Conservation (phyloP, 2,888 invertebrate genomes). For the Tinea semifulvella region DNA sequence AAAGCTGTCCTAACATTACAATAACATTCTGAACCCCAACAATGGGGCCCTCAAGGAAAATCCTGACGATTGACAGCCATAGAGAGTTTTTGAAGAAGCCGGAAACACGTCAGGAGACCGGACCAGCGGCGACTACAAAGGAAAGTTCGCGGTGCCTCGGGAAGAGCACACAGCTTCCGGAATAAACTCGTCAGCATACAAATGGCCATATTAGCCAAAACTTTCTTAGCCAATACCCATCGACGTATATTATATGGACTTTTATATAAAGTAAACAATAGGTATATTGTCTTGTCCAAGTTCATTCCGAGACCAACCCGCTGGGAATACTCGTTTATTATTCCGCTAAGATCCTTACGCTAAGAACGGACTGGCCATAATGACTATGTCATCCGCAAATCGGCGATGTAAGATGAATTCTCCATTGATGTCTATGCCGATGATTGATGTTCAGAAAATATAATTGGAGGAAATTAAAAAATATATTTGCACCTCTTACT, state of each 20-base stretch:
- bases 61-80: constrained; percentile 48
- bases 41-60: constrained; percentile 59
- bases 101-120: constrained; percentile 56
- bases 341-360: too few species aligned
- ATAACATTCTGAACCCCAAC: constrained; percentile 23
- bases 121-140: constrained; percentile 62
- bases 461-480: too few species aligned
- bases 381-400: too few species aligned
- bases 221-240: constrained; percentile 52
- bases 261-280: too few species aligned
- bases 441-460: too few species aligned
- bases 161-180: constrained; percentile 29
- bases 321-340: too few species aligned
- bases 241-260: constrained; percentile 40
- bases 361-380: too few species aligned
- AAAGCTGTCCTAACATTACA: background rate
- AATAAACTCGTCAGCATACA: constrained; percentile 53
- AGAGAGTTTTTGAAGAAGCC: constrained; percentile 59
- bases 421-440: too few species aligned
- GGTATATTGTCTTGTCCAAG: too few species aligned
- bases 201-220: constrained; percentile 63
- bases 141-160: constrained; percentile 37
- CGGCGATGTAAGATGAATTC: too few species aligned
- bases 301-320: too few species aligned
- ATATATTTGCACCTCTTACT: too few species aligned